phyloP scores from a whole-genome alignment of 2,888 invertebrate species.

The Agrochola litura region DNA sequence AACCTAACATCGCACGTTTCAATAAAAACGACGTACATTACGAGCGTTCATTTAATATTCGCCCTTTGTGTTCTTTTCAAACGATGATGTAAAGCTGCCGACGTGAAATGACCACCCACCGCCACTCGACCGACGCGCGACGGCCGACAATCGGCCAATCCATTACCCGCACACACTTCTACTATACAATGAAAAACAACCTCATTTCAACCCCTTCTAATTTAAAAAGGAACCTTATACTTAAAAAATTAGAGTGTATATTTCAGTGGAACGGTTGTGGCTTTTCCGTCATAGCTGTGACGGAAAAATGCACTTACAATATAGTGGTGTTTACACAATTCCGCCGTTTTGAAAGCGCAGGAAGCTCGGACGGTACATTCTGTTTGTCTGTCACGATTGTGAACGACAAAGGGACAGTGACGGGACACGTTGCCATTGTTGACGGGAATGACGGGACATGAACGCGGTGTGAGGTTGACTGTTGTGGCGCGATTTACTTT shows the following conservation, averaged over 20 bases:
- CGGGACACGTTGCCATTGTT: constrained; percentile 73
- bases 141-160: constrained; percentile 82
- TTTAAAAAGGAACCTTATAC: constrained; percentile 23
- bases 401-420: constrained; percentile 74
- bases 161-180: constrained; percentile 80
- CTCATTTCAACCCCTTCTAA: constrained; percentile 32
- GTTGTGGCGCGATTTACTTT: constrained; percentile 66
- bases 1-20: constrained; percentile 59
- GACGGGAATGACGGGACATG: constrained; percentile 61
- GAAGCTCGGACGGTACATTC: constrained; percentile 81
- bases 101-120: constrained; percentile 82
- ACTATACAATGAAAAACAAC: constrained; percentile 61
- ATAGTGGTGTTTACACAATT: constrained; percentile 80
- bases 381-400: constrained; percentile 81
- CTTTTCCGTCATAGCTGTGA: constrained; percentile 42
- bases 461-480: constrained; percentile 73
- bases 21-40: constrained; percentile 67
- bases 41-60: constrained; percentile 74
- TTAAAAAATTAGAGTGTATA: fast-evolving
- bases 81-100: constrained; percentile 79
- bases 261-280: constrained; percentile 18
- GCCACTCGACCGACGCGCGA: constrained; percentile 75
- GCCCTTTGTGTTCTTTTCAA: constrained; percentile 78
- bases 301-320: constrained; percentile 73
- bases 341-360: constrained; percentile 83